Evolutionary conservation across 2,797 vertebrate species (phyloP).

Genomic region (Miichthys miiuy): DNA sequence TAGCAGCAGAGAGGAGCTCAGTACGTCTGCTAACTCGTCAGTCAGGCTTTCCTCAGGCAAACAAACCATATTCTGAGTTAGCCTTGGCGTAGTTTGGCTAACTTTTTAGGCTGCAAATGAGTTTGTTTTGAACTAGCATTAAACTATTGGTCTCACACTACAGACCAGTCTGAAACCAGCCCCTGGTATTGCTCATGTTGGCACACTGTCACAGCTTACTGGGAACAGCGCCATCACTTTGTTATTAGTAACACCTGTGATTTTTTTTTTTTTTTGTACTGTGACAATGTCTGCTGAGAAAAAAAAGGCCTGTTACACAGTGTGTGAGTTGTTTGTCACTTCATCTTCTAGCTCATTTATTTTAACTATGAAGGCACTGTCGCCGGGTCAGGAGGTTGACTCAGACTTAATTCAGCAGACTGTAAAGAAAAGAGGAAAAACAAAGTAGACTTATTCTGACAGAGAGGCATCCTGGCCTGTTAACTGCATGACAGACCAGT

Average conservation of each 20-base stretch:
- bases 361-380: conserved; percentile 6
- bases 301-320: background rate
- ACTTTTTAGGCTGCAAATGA: background rate
- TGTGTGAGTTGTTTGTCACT: background rate
- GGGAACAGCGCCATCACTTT: background rate
- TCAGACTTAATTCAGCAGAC: conserved; percentile 34
- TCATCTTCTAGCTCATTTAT: background rate
- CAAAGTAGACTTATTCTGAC: conserved; percentile 30
- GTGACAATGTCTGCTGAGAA: background rate
- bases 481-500: conserved; percentile 39
- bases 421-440: conserved; percentile 18
- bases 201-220: background rate
- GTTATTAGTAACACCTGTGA: background rate
- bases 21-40: background rate
- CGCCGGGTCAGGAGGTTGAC: conserved; percentile 26
- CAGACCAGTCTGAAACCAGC: background rate
- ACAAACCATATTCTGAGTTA: background rate
- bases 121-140: background rate
- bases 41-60: background rate
- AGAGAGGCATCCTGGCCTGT: conserved; percentile 11
- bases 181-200: background rate
- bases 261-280: background rate
- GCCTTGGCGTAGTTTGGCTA: background rate
- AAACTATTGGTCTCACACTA: background rate
- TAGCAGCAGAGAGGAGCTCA: background rate